Conservation (phyloP, 1,140 invertebrate genomes). For the Zaprionus ghesquierei region DNA sequence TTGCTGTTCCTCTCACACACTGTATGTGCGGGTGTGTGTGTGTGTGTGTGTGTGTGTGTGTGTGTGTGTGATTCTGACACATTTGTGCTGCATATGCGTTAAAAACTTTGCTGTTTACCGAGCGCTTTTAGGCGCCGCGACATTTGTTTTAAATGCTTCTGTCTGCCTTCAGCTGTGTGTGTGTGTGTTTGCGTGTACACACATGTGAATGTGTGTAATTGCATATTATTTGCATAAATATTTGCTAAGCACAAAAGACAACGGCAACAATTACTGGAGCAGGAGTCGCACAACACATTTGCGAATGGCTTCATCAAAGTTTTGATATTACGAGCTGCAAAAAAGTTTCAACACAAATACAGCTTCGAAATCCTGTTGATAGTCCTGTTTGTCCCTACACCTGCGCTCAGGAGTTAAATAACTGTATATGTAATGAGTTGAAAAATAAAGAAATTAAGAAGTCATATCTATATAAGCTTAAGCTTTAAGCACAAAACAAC, state of each 20-base stretch:
- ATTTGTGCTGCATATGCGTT: slow-evolving; percentile 56
- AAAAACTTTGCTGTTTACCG: slow-evolving; percentile 65
- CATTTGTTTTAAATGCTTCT: slow-evolving; percentile 22
- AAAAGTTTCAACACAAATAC: slow-evolving; percentile 35
- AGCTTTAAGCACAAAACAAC: too few species aligned
- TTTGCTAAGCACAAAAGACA: slow-evolving; percentile 54
- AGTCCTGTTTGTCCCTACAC: not conserved
- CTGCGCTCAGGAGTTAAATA: not conserved
- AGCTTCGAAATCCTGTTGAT: not conserved
- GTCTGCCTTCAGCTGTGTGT: not conserved
- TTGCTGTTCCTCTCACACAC: slow-evolving; percentile 8
- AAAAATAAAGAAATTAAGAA: too few species aligned
- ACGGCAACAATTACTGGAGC: slow-evolving; percentile 13
- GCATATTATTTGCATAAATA: slow-evolving; percentile 79
- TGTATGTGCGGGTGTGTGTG: not conserved
- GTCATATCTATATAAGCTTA: too few species aligned
- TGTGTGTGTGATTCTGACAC: slow-evolving; percentile 42
- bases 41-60: not conserved
- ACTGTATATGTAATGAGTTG: not conserved
- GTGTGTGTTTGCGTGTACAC: not conserved
- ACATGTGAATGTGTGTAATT: slow-evolving; percentile 56
- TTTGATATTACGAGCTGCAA: slow-evolving; percentile 42
- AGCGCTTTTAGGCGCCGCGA: slow-evolving; percentile 62
- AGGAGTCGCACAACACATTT: slow-evolving; percentile 32
- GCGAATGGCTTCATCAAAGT: slow-evolving; percentile 46